Evolutionary conservation across 2,113 vertebrate species (phyloP).

Genomic region (Gallinago undulata): DNA sequence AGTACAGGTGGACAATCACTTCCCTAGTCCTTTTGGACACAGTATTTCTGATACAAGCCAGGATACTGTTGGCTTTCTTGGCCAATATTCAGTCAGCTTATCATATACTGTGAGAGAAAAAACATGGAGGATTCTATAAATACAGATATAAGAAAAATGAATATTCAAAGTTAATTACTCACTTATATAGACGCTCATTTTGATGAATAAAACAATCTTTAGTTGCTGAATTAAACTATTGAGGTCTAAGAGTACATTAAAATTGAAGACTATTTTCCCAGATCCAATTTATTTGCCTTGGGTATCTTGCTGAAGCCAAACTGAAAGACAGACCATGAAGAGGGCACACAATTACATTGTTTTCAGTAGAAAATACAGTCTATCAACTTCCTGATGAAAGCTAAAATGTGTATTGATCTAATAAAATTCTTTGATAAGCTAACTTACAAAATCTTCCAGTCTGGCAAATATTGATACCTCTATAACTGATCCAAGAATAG

Average conservation of each 20-base stretch:
- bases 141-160: background rate
- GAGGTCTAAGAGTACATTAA: background rate
- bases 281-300: background rate
- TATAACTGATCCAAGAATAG: background rate
- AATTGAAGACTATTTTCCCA: background rate
- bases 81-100: background rate
- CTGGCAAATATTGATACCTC: background rate
- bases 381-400: background rate
- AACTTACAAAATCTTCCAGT: background rate
- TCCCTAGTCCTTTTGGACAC: background rate
- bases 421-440: background rate
- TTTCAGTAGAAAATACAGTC: background rate
- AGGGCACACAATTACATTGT: background rate
- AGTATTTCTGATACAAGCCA: background rate
- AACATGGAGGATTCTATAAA: background rate
- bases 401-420: background rate
- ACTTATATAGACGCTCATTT: background rate
- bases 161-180: background rate
- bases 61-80: background rate
- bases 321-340: background rate
- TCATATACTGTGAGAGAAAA: background rate
- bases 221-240: background rate
- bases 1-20: fast-evolving
- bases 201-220: background rate
- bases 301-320: background rate